Evolutionary conservation across 35 echinoderm and acorn worm species (phyloP).

Genomic region (Diadema setosum): DNA sequence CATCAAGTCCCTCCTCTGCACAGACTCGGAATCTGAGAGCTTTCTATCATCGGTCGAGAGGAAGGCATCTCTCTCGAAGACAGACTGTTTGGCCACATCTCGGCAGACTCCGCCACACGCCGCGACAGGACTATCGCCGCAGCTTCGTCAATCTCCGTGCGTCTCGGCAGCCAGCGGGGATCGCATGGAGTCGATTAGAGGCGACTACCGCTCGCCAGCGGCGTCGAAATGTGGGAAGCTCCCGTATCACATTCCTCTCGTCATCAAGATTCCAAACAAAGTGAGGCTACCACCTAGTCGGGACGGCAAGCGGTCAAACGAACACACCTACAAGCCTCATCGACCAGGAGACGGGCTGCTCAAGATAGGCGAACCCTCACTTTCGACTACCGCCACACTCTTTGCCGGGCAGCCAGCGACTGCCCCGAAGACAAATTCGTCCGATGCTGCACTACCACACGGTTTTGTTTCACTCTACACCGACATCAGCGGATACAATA

Average conservation of each 20-base stretch:
- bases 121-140: no score
- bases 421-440: neutral
- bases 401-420: neutral
- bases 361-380: neutral
- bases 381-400: neutral
- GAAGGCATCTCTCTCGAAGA: neutral
- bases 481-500: neutral
- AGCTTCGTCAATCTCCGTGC: neutral
- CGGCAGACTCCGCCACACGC: neutral
- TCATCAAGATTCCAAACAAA: neutral
- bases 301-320: neutral
- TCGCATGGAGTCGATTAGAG: neutral
- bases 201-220: neutral
- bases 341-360: neutral
- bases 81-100: neutral
- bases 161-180: neutral
- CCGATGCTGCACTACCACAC: no score
- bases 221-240: neutral
- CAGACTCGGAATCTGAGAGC: neutral
- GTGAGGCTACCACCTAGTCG: neutral
- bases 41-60: neutral
- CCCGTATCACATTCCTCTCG: neutral
- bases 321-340: neutral
- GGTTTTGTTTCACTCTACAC: no score
- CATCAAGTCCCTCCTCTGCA: neutral